A percentile compares a stretch with the other conserved stretches of the same genome.
phyloP scores from a whole-genome alignment of 1,140 invertebrate species.

The Drosophila insularis region DNA sequence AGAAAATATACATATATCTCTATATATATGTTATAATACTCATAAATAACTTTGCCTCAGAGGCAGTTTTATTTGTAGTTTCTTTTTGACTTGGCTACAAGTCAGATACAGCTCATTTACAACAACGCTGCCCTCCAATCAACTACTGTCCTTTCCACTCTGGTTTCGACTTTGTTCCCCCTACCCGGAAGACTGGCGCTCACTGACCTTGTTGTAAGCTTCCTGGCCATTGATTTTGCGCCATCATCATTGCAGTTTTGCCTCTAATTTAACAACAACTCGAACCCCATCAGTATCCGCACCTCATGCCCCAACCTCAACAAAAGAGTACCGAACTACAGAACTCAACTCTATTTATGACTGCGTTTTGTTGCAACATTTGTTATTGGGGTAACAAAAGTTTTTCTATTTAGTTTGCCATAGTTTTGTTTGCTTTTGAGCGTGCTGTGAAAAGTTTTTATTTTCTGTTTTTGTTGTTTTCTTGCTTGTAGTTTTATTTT shows the following conservation, averaged over 20 bases:
- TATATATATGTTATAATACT: not conserved
- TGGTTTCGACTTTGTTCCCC: slow-evolving; percentile 26
- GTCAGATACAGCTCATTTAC: slow-evolving; percentile 55
- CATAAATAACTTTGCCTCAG: slow-evolving; percentile 4
- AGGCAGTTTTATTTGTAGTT: not conserved
- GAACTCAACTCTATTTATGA: slow-evolving; percentile 11
- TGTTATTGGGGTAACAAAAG: slow-evolving; percentile 43
- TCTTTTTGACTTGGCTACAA: slow-evolving; percentile 24
- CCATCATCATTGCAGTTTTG: slow-evolving; percentile 22
- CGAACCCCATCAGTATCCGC: slow-evolving; percentile 43
- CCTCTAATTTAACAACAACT: slow-evolving; percentile 49
- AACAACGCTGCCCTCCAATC: slow-evolving; percentile 24
- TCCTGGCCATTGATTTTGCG: slow-evolving; percentile 67
- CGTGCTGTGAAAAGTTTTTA: slow-evolving; percentile 35
- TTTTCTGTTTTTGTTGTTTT: not conserved
- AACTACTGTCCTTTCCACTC: slow-evolving; percentile 17
- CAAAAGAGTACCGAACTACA: not conserved
- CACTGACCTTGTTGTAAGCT: slow-evolving; percentile 56
- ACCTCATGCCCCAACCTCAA: not conserved
- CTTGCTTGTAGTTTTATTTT: not conserved
- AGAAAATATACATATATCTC: not conserved
- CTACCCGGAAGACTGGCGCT: slow-evolving; percentile 35
- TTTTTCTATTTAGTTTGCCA: slow-evolving; percentile 54
- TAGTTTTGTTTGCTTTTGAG: slow-evolving; percentile 49
- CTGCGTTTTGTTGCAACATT: slow-evolving; percentile 21